Percentiles rank a stretch among this genome's conserved stretches.
Evolutionary conservation across 2,797 vertebrate species (phyloP).

Genomic region (Sternarchorhynchus goeldii): DNA sequence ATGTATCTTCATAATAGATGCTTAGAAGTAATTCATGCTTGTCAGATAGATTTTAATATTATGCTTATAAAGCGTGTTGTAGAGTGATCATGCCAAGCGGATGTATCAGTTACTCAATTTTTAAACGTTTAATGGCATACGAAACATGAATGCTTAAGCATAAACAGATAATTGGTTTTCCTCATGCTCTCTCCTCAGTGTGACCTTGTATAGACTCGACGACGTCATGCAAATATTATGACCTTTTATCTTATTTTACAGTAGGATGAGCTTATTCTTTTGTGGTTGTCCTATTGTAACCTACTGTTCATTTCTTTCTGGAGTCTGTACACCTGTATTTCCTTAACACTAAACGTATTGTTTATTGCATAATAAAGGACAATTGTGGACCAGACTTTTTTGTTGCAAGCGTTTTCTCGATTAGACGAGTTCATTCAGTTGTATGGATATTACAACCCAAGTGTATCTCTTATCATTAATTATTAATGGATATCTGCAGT

Average conservation of each 20-base stretch:
- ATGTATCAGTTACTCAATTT: constrained; percentile 40
- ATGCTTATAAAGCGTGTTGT: constrained; percentile 45
- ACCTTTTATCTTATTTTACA: constrained; percentile 47
- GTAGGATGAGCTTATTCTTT: constrained; percentile 43
- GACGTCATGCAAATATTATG: constrained; percentile 41
- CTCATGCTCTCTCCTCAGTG: constrained; percentile 38
- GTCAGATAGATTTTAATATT: constrained; percentile 34
- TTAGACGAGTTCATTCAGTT: constrained; percentile 1
- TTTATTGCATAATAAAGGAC: constrained; percentile 59
- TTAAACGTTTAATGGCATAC: constrained; percentile 48
- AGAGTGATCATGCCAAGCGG: constrained; percentile 41
- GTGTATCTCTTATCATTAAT: too few species aligned
- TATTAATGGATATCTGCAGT: too few species aligned
- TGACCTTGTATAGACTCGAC: constrained; percentile 35
- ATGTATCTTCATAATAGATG: constrained; percentile 38
- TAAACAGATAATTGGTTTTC: constrained; percentile 40
- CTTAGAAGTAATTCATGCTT: constrained; percentile 46
- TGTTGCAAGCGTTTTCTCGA: background rate
- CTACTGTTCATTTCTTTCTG: constrained; percentile 48
- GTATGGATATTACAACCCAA: background rate
- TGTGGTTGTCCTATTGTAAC: constrained; percentile 48
- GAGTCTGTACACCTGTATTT: constrained; percentile 47
- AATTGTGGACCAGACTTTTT: constrained; percentile 59
- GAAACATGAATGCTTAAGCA: constrained; percentile 45
- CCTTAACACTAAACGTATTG: constrained; percentile 62